Conservation (phyloP, 2,113 vertebrate genomes). For the Orcinus orca region DNA sequence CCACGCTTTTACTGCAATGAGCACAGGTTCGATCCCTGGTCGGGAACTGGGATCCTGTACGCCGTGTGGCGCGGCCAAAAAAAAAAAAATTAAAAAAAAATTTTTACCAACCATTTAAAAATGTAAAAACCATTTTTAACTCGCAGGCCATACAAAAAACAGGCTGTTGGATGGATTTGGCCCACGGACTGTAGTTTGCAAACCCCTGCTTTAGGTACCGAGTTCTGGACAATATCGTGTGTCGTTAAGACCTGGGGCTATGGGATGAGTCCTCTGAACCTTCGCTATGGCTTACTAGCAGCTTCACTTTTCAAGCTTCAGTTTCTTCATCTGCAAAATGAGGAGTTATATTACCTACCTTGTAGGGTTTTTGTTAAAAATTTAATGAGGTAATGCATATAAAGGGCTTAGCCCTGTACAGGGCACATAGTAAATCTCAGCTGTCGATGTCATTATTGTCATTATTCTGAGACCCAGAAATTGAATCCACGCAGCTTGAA, state of each 20-base stretch:
- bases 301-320: not conserved
- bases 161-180: not conserved
- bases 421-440: not conserved
- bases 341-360: not conserved
- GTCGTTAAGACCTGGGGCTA: not conserved
- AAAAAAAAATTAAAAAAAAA: no score
- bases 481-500: not conserved
- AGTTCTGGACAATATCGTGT: not conserved
- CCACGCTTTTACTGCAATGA: no score
- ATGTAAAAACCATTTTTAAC: not conserved
- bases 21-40: no score
- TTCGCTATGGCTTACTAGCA: not conserved
- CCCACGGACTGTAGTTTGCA: not conserved
- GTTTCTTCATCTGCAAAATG: not conserved
- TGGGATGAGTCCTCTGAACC: not conserved
- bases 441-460: not conserved
- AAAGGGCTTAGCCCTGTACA: not conserved
- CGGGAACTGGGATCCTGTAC: no score
- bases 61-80: no score
- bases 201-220: not conserved
- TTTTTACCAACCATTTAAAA: not conserved
- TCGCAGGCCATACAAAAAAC: not conserved
- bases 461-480: not conserved
- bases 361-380: not conserved
- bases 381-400: not conserved